These are phyloP conservation scores for Pyrgus malvae DNA, from an alignment of 2,888 invertebrate species.

Conservation along the genomic window DNA sequence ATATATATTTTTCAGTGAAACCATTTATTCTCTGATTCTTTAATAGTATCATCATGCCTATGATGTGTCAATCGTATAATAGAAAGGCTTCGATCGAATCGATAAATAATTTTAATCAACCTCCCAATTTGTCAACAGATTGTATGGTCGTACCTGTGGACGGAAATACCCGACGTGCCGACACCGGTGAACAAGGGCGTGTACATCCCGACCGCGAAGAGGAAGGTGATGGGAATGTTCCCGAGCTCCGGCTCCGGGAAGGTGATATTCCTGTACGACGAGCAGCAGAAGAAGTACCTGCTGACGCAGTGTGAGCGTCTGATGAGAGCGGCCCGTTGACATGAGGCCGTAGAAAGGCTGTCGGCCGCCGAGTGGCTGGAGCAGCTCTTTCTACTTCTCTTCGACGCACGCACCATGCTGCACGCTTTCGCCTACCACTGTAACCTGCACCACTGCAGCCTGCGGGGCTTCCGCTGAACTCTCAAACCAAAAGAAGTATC, in stretches of 20 bases:
- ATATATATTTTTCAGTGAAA: too few species aligned
- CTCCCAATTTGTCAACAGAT: constrained; percentile 72
- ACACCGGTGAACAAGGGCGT: constrained; percentile 87
- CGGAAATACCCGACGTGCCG: constrained; percentile 86
- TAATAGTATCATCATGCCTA: too few species aligned
- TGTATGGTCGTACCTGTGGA: constrained; percentile 90
- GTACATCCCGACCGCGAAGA: constrained; percentile 81
- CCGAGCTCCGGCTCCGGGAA: constrained; percentile 84
- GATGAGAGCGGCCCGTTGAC: constrained; percentile 68
- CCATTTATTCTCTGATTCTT: too few species aligned
- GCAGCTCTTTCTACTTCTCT: constrained; percentile 73
- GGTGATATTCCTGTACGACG: constrained; percentile 75
- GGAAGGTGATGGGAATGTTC: constrained; percentile 84
- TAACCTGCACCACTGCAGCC: constrained; percentile 66
- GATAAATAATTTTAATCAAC: too few species aligned
- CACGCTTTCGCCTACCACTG: constrained; percentile 64
- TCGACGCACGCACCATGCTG: constrained; percentile 66
- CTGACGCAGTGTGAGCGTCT: constrained; percentile 68
- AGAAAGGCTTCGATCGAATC: too few species aligned
- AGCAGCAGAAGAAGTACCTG: constrained; percentile 67
- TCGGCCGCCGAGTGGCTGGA: constrained; percentile 47
- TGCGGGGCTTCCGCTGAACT: constrained; percentile 60
- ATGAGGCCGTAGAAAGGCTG: constrained; percentile 69
- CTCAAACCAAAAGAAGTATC: too few species aligned
- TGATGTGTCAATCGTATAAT: too few species aligned